A percentile compares a stretch with the other conserved stretches of the same genome.
Evolutionary conservation across 2,113 vertebrate genomes (phyloP).

Genomic region (Paramisgurnus dabryanus): DNA sequence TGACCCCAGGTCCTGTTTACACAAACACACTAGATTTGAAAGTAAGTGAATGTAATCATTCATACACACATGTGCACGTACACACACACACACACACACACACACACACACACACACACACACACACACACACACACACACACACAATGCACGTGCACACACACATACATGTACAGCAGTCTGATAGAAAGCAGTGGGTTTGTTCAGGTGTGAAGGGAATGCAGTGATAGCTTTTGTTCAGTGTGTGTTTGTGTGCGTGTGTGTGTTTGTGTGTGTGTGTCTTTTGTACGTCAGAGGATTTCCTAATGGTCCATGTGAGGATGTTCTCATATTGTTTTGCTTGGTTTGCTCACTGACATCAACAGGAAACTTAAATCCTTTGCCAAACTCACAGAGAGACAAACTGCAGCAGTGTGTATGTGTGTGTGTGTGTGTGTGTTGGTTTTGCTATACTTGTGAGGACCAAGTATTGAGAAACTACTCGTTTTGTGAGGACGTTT

Average conservation of each 20-base stretch:
- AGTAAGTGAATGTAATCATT: too few species aligned
- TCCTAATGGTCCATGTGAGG: constrained; percentile 1
- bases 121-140: too few species aligned
- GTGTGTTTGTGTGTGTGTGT: not conserved
- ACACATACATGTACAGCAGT: too few species aligned
- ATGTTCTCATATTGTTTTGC: constrained; percentile 44
- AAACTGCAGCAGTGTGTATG: not conserved
- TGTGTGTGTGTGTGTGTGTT: constrained; percentile 13
- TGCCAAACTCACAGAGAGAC: not conserved
- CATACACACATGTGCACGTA: too few species aligned
- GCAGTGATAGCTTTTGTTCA: not conserved
- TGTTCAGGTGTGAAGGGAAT: not conserved
- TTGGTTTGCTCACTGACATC: constrained; percentile 21
- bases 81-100: too few species aligned
- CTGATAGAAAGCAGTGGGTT: too few species aligned
- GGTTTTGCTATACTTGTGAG: too few species aligned
- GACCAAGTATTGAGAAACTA: too few species aligned
- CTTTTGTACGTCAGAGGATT: not conserved
- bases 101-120: too few species aligned
- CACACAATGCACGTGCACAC: too few species aligned
- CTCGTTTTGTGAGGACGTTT: too few species aligned
- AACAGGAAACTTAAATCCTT: constrained; percentile 44
- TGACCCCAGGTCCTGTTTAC: too few species aligned
- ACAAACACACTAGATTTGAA: not conserved
- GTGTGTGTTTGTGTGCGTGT: constrained; percentile 31